Conservation (phyloP, 2,797 vertebrate genomes). For the Leuciscus waleckii region DNA sequence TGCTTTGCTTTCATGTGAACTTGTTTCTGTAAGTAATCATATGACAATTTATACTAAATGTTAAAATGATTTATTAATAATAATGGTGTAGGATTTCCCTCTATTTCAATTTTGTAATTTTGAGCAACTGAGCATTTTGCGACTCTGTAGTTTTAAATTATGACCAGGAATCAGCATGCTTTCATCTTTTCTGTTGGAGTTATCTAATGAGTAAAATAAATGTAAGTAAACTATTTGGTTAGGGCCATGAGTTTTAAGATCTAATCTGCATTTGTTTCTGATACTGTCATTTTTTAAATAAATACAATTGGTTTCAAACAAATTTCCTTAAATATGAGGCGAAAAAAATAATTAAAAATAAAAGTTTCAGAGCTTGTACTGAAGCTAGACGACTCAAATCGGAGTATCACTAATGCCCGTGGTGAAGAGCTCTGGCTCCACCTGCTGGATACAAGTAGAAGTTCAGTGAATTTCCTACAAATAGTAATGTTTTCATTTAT, state of each 20-base stretch:
- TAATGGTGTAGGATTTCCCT: neutral
- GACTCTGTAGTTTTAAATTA: neutral
- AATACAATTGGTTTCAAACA: neutral
- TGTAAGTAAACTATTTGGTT: neutral
- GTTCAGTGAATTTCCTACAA: neutral
- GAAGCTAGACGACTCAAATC: neutral
- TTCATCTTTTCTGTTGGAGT: neutral
- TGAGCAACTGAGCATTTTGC: neutral
- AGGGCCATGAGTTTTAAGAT: neutral
- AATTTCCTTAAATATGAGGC: neutral
- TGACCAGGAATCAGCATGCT: neutral
- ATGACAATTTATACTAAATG: neutral
- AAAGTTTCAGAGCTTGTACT: no score
- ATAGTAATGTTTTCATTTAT: neutral
- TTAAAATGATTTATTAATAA: neutral
- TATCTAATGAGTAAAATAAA: neutral
- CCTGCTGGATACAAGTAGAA: neutral
- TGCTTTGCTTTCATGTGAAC: neutral
- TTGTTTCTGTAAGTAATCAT: neutral
- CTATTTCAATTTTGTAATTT: neutral
- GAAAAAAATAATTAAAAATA: neutral
- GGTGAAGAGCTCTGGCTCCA: neutral
- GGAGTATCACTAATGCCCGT: neutral
- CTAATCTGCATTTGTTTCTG: neutral
- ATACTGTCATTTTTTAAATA: neutral